Base-by-base conservation (phyloP, 2,888 invertebrate species). In the Frankliniella fusca region DNA sequence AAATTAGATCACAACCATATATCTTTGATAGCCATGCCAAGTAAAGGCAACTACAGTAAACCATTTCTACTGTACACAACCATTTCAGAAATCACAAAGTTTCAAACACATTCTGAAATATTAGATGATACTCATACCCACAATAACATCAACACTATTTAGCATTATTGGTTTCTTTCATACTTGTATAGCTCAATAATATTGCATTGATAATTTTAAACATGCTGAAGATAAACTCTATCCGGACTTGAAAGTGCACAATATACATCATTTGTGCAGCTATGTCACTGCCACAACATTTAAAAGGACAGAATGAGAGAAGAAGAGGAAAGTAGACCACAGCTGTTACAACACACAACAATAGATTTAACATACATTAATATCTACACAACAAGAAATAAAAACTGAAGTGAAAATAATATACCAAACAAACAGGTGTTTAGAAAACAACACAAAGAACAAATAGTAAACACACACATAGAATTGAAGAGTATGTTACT, bases 331-430 rank as follows among this genome's bases (percentile, higher is more conserved):
- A 76, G 70, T 27, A 76, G 70, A 76, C 70, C 70, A 27, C 27
- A 76, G 70, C 27, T 76, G 70, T 76, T 76, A 76, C 70, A 76
- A 76, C 70, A 76, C 70, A 76, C 70, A 76, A 76, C 70, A 76
- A 76, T 76, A 76, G 70, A 23, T 76, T 76, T 76, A 76, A 76
- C 70, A 76, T 76, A 76, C 70, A 76, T 76, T 76, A 76, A 76
- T 76, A 76, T 76, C 70, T 76, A 76, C 70, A 76, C 70, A 76
- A 76, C 70, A 23, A 76, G 70, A 76, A 76, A 76, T 27, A 76
- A 76, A 76, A 54, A 27, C 11, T 12, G 27, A 76, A 76, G 23
- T 76, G 70, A 76, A 76, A 27, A 76, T 27, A 76, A 76, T 76
- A 76, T 27, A 76, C 27, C 70, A 76, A 76, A 27, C 27, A 76